Conservation (phyloP, 2,113 vertebrate species). For the Sclerurus mexicanus region DNA sequence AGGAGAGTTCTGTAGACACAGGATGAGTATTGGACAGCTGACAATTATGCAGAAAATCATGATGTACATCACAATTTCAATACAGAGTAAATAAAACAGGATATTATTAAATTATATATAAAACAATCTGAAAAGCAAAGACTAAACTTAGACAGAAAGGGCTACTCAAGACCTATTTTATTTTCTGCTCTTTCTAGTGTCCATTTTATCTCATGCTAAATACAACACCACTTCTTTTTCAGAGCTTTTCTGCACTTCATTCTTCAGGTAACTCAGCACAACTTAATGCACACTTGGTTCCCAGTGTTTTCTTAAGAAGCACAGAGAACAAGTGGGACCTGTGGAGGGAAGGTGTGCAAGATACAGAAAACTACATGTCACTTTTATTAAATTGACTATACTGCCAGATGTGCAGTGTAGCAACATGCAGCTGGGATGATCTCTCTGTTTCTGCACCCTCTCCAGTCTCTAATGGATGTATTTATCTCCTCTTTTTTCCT, state of each 20-base stretch:
- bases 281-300: neutral
- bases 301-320: neutral
- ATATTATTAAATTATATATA: neutral
- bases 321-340: neutral
- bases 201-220: neutral
- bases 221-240: neutral
- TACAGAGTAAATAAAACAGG: neutral
- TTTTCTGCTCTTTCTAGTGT: neutral
- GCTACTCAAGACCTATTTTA: neutral
- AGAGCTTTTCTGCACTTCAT: neutral
- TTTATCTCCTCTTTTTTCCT: neutral
- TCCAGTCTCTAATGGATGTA: neutral
- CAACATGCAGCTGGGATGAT: neutral
- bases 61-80: neutral
- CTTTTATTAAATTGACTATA: neutral
- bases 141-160: neutral
- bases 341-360: neutral
- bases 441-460: neutral
- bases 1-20: neutral
- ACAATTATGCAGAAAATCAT: neutral
- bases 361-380: neutral
- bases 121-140: neutral
- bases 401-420: neutral
- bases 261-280: neutral
- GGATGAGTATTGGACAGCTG: neutral